Evolutionary conservation across 1,140 invertebrate species (phyloP), one percentile per base, ranked within the genome.

Genomic region (Dreissena polymorpha): DNA sequence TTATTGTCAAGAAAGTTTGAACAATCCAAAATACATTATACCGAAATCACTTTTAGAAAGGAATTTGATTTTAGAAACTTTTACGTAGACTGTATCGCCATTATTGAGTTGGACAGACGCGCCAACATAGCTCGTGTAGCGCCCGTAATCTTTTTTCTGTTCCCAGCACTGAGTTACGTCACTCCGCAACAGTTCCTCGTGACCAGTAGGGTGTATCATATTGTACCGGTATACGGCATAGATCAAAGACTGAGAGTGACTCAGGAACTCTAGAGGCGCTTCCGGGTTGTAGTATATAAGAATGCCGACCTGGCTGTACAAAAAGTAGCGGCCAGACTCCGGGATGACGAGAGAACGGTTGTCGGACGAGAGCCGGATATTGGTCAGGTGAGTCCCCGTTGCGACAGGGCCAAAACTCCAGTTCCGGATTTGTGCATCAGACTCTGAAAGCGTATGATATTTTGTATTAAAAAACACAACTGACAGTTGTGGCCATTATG

Each of bases 271-370:
- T 60, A 60, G 23, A 8, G 16, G 23, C 5, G 50, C 13, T 14
- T 74, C 51, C 3, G 25, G 23, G 53, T 80, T 68, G 71, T 83
- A 83, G 67, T 74, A 55, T 5, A 83, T 60, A 0, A 74, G 23
- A 51, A 74, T 74, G 12, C 71, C 70, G 8, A 75, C 72, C 69
- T 83, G 80, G 21, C 80, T 83, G 63, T 83, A 83, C 49, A 83
- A 14, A 53, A 67, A 83, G 29, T 83, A 83, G 8, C 25, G n/a
- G 39, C 80, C 80, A 68, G 70, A 29, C 68, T 73, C 70, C 64
- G 72, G 80, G 16, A 74, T 49, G 0, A 74, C 53, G 29, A 83
- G 60, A 29, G 51, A 39, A 10, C 29, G 57, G n/a, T 83, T 75
- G n/a, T 72, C 68, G 23, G 55, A 27, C 53, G 60, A 60, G 25